Conservation (phyloP, 2,797 vertebrate species). For the Mionectes olivaceus region DNA sequence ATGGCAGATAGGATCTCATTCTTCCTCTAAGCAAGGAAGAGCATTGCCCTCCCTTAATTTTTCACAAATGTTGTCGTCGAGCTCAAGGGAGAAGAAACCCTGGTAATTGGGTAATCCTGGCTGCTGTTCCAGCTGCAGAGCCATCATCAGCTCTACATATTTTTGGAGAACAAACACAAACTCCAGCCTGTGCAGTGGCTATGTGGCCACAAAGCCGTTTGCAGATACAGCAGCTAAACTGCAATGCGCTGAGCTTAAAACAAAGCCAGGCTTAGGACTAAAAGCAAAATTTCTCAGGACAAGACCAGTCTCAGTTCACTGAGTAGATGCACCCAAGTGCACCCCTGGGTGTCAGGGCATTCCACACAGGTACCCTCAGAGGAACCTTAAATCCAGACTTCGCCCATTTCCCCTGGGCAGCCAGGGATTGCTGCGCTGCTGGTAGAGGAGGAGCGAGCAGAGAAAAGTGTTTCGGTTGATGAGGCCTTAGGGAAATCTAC, state of each 20-base stretch:
- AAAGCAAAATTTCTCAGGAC: background rate
- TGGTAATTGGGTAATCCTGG: background rate
- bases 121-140: background rate
- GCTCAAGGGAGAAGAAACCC: background rate
- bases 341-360: background rate
- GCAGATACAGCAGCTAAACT: background rate
- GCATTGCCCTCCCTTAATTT: background rate
- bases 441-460: background rate
- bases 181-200: background rate
- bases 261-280: background rate
- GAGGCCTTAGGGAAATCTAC: conserved; percentile 3
- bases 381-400: background rate
- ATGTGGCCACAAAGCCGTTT: background rate
- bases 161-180: background rate
- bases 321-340: background rate
- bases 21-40: background rate
- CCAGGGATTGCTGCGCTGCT: background rate
- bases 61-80: background rate
- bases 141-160: background rate
- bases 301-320: background rate
- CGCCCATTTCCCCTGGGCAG: background rate
- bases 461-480: background rate
- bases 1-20: background rate
- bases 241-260: background rate
- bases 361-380: background rate